Percentiles rank a stretch among this genome's conserved stretches.
Conservation (phyloP, 2,797 vertebrate genomes). For the Lerista edwardsae region DNA sequence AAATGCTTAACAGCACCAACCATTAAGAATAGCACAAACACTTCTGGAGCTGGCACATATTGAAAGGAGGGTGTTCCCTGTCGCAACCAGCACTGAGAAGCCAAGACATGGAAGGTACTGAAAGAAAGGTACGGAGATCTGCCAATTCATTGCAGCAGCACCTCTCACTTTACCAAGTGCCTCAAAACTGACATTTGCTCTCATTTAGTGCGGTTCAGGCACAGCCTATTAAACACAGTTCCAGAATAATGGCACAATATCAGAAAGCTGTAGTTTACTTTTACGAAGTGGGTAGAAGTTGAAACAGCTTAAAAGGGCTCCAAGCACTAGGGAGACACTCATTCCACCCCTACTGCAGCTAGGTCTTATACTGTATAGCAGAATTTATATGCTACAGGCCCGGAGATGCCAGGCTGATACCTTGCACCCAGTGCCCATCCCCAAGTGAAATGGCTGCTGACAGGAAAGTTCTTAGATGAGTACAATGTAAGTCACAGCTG, state of each 20-base stretch:
- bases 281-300: not conserved
- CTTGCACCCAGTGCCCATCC: not conserved
- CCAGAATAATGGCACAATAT: not conserved
- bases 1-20: not conserved
- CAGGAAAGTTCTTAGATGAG: not conserved
- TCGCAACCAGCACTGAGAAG: not conserved
- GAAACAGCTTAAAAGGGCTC: too few relatives aligned
- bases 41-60: not conserved
- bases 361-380: not conserved
- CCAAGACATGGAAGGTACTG: not conserved
- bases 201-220: not conserved
- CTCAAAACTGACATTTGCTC: not conserved
- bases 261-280: not conserved
- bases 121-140: not conserved
- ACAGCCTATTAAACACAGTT: not conserved
- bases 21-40: not conserved
- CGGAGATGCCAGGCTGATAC: not conserved
- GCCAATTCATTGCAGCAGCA: not conserved
- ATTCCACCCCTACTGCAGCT: not conserved
- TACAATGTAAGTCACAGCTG: not conserved
- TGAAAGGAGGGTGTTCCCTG: not conserved
- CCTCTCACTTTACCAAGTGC: not conserved
- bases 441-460: not conserved
- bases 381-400: not conserved
- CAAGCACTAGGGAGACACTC: not conserved